phyloP scores from a whole-genome alignment of 30 jellyfish, hydroid and myxozoan species.

The Nemopilema nomurai region DNA sequence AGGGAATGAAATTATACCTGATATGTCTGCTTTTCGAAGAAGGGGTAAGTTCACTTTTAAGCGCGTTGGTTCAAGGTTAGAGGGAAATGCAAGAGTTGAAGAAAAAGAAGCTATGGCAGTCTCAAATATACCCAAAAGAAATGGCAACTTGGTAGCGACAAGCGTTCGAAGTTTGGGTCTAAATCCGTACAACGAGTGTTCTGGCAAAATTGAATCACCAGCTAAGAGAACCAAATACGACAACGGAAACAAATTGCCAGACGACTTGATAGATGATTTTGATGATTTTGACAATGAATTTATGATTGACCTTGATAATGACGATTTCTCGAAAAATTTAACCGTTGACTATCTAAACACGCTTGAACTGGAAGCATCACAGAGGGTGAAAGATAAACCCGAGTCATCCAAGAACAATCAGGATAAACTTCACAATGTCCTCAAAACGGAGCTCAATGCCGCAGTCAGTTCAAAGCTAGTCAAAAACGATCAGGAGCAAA shows the following conservation, averaged over 20 bases:
- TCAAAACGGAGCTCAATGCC: background rate
- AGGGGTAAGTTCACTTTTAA: background rate
- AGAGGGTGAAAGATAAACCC: constrained; percentile 1
- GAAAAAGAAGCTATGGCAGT: constrained; percentile 2
- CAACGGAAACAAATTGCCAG: background rate
- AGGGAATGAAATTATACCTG: background rate
- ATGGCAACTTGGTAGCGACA: background rate
- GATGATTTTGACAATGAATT: constrained; percentile 41
- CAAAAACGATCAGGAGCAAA: constrained; percentile 27
- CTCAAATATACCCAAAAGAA: background rate
- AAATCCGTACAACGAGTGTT: background rate
- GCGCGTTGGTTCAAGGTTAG: background rate
- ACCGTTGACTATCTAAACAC: constrained; percentile 47
- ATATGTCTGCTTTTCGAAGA: background rate
- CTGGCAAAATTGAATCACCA: constrained; percentile 11
- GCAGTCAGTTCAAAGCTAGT: constrained; percentile 12
- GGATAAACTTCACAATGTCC: background rate
- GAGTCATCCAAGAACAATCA: background rate
- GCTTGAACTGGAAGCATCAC: constrained; percentile 55
- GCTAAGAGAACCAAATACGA: constrained; percentile 2
- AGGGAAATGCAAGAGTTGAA: background rate
- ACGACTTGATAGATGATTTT: background rate
- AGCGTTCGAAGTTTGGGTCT: background rate
- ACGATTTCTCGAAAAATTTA: constrained; percentile 56
- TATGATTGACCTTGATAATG: constrained; percentile 44